Percentiles rank a stretch among this genome's conserved stretches.
These are phyloP conservation scores for Cottus gobio DNA, from an alignment of 2,113 vertebrate genomes.

Conservation along the genomic window DNA sequence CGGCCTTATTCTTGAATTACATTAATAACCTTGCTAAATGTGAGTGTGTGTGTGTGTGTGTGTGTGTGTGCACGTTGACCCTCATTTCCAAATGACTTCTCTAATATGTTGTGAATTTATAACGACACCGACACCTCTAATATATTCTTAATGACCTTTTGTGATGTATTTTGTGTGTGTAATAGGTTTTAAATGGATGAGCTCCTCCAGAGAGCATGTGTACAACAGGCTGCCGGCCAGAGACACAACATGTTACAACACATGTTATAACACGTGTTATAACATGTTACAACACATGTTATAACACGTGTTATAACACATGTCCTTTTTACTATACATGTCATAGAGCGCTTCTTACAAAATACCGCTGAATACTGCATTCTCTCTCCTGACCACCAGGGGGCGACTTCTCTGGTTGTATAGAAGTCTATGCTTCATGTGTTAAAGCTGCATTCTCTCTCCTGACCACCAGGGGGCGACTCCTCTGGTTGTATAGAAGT, in stretches of 20 bases:
- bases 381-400: too few relatives aligned
- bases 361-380: too few relatives aligned
- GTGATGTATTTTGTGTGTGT: constrained; percentile 35
- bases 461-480: too few relatives aligned
- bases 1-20: constrained; percentile 21
- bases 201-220: constrained; percentile 14
- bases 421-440: too few relatives aligned
- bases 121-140: constrained; percentile 43
- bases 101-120: constrained; percentile 54
- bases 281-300: background rate
- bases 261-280: background rate
- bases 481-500: too few relatives aligned
- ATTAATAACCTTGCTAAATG: constrained; percentile 30
- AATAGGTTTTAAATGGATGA: constrained; percentile 60
- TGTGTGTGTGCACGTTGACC: constrained; percentile 39
- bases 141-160: constrained; percentile 51
- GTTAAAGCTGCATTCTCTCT: too few relatives aligned
- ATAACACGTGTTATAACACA: background rate
- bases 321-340: background rate
- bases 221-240: constrained; percentile 17
- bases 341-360: too few relatives aligned
- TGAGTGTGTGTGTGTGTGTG: background rate
- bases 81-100: constrained; percentile 51
- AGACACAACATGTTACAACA: too few relatives aligned
- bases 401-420: too few relatives aligned